Base-by-base conservation (phyloP, 2,113 vertebrate genomes). In the Barbus barbus region DNA sequence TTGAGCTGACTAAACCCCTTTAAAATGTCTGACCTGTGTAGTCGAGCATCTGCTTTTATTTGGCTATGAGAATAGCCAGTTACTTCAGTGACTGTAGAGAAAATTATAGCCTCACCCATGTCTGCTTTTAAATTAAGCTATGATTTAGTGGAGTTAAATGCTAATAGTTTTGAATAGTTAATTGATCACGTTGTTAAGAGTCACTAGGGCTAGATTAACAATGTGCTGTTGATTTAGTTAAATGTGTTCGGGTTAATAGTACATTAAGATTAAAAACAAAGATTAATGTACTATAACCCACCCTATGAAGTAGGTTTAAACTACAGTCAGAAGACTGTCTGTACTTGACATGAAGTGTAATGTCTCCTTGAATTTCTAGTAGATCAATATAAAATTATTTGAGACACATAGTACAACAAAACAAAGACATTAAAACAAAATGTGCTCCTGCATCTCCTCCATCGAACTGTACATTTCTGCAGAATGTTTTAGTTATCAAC, bases 91-190 rank as follows among this genome's bases (percentile, higher is more conserved):
- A 76, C 48, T 56, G 48, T 14, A 22, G 48, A 76, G 74, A 76
- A 76, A 76, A 56, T 33, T 6, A 76, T 11, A 36, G 28, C 28
- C 74, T 53, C 28, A 56, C 74, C 74, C 74, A 53, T n/a, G 28
- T 53, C 74, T 76, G 73, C 8, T 72, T 71, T 72, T 44, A 38
- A 72, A 44, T 44, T 22, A 36, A 75, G 74, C 18, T 36, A 33
- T 44, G 11, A 76, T 53, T 33, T 53, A n/a, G 28, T 36, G 72
- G 33, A 22, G 28, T 76, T 76, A 28, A 33, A 74, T 51, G 13
- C 33, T 76, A 33, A 72, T 53, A 22, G 26, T 13, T 76, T 33
- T 31, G 26, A 75, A 51, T 31, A 22, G 31, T 53, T 76, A 76
- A 76, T 53, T 28, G 18, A 53, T 20, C 24, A 12, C 8, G 36